phyloP scores from a whole-genome alignment of 2,888 invertebrate species.

The Nebria salina region DNA sequence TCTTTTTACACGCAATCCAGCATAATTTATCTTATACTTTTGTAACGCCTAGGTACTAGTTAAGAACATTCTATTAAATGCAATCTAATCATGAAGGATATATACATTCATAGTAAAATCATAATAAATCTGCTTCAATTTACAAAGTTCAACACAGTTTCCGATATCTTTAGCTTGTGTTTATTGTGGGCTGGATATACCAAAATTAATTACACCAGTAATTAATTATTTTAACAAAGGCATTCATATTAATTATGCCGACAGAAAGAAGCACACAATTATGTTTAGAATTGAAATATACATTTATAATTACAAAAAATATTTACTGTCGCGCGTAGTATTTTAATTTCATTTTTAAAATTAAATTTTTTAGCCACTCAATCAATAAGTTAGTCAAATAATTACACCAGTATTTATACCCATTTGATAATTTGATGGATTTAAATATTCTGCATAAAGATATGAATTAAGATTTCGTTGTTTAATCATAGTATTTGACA shows the following conservation, averaged over 20 bases:
- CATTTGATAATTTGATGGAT: no score
- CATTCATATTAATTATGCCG: constrained; percentile 16
- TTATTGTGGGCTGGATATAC: constrained; percentile 16
- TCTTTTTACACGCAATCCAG: neutral
- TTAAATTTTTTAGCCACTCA: no score
- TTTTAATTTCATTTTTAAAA: no score
- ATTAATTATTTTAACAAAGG: constrained; percentile 29
- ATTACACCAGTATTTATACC: no score
- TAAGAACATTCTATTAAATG: neutral
- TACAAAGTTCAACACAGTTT: neutral
- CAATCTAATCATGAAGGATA: neutral
- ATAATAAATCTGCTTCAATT: neutral
- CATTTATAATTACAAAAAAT: no score
- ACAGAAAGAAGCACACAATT: neutral
- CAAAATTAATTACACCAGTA: constrained; percentile 32
- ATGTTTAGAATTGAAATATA: no score
- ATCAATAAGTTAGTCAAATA: no score
- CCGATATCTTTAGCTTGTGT: neutral
- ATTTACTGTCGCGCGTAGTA: no score
- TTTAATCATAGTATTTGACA: no score
- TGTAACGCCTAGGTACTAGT: neutral
- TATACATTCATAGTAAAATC: neutral
- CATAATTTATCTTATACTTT: neutral
- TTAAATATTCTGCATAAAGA: no score
- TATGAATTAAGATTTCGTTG: no score